phyloP scores from a whole-genome alignment of 2,888 invertebrate species.

The Hedychridium roseum region DNA sequence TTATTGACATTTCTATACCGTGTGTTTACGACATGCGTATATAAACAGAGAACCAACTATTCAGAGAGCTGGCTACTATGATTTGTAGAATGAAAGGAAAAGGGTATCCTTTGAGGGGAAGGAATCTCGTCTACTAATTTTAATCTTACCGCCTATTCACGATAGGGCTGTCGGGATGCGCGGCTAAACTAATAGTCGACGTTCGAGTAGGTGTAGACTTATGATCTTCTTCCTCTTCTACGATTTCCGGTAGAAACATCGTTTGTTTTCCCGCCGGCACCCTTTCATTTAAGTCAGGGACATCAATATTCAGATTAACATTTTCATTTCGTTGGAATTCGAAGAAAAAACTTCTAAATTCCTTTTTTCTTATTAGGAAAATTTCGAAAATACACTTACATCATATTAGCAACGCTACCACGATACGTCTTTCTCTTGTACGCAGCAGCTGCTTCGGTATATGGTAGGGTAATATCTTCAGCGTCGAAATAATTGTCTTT shows the following conservation, averaged over 20 bases:
- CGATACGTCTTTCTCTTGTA: conserved; percentile 68
- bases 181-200: conserved; percentile 47
- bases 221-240: conserved; percentile 64
- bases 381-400: conserved; percentile 63
- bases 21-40: no score
- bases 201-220: conserved; percentile 38
- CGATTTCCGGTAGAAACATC: conserved; percentile 67
- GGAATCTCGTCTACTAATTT: no score
- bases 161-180: conserved; percentile 46
- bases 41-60: no score
- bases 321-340: neutral
- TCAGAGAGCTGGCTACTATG: no score
- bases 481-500: conserved; percentile 68
- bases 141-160: conserved; percentile 51
- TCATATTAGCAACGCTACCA: conserved; percentile 68
- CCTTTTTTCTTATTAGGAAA: neutral
- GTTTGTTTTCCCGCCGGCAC: conserved; percentile 68
- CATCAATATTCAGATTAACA: no score
- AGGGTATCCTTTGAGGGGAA: no score
- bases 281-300: no score
- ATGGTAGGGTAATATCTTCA: conserved; percentile 65
- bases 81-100: no score
- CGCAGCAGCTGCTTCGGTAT: conserved; percentile 68
- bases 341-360: no score
- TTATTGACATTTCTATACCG: neutral